A percentile compares a stretch with the other conserved stretches of the same genome.
These are phyloP conservation scores for Ctenoplectra terminalis DNA, from an alignment of 1,140 invertebrate genomes.

Conservation along the genomic window DNA sequence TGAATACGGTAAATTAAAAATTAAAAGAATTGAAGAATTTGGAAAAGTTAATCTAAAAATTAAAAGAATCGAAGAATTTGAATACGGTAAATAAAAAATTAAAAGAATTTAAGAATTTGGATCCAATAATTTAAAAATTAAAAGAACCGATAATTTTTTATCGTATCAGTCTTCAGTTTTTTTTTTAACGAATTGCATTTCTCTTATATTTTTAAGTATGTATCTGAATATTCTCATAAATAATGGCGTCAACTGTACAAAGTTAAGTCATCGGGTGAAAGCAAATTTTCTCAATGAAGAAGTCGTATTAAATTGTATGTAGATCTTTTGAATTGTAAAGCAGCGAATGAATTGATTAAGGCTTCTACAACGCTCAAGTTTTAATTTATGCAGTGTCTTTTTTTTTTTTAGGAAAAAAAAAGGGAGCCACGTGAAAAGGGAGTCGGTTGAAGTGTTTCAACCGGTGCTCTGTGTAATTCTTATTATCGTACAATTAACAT, in stretches of 20 bases:
- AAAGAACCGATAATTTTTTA: no score
- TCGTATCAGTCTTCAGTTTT: no score
- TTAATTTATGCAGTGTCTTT: slow-evolving; percentile 6
- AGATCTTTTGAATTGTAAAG: slow-evolving; percentile 10
- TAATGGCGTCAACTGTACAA: background rate
- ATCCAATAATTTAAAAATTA: no score
- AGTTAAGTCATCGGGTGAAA: background rate
- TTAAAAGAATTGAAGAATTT: no score
- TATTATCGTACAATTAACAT: background rate
- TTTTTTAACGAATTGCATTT: background rate
- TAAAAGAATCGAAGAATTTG: no score
- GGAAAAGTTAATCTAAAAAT: no score
- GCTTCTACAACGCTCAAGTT: background rate
- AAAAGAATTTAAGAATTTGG: no score
- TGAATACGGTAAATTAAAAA: no score
- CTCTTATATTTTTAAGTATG: background rate
- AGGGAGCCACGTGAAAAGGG: background rate
- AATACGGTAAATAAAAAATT: no score
- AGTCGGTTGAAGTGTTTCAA: background rate
- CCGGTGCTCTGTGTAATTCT: background rate
- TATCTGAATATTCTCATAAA: background rate
- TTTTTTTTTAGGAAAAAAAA: background rate
- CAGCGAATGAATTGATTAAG: background rate
- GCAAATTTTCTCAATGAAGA: background rate
- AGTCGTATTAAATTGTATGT: background rate